Conservation (phyloP, 1,140 invertebrate genomes). For the Ips nitidus region DNA sequence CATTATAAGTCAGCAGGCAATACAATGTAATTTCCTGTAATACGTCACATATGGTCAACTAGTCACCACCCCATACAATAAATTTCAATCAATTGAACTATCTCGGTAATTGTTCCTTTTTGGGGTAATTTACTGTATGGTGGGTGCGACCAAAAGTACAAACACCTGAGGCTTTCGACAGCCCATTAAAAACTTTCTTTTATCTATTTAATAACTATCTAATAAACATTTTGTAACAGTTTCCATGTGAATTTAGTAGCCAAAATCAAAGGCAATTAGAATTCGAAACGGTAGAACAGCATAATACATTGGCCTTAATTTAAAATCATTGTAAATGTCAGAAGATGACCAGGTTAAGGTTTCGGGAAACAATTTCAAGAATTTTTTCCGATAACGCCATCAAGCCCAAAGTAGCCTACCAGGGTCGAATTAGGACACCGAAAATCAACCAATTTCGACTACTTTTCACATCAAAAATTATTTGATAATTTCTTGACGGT, state of each 20-base stretch:
- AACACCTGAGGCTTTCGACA: neutral
- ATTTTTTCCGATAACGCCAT: slow-evolving; percentile 31
- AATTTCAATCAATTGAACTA: slow-evolving; percentile 1
- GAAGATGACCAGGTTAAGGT: slow-evolving; percentile 24
- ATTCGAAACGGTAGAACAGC: too few species aligned
- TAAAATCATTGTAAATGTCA: slow-evolving; percentile 36
- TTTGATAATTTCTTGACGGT: neutral
- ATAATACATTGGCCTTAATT: slow-evolving; percentile 5
- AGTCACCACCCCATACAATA: neutral
- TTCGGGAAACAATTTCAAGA: slow-evolving; percentile 32
- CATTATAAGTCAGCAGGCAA: neutral
- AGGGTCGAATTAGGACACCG: neutral
- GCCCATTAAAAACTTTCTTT: neutral
- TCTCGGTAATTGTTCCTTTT: neutral
- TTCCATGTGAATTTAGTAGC: too few species aligned
- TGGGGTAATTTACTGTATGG: neutral
- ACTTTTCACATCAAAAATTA: neutral
- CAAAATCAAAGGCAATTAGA: too few species aligned
- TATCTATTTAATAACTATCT: neutral
- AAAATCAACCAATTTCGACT: neutral
- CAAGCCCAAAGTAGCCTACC: neutral
- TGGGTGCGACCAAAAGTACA: neutral
- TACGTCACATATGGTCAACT: neutral
- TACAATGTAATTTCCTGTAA: neutral
- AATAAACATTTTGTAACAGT: too few species aligned